Percentiles rank a stretch among this genome's conserved stretches.
Evolutionary conservation across 2,113 vertebrate species (phyloP).

Genomic region (Brachyhypopomus gauderio): DNA sequence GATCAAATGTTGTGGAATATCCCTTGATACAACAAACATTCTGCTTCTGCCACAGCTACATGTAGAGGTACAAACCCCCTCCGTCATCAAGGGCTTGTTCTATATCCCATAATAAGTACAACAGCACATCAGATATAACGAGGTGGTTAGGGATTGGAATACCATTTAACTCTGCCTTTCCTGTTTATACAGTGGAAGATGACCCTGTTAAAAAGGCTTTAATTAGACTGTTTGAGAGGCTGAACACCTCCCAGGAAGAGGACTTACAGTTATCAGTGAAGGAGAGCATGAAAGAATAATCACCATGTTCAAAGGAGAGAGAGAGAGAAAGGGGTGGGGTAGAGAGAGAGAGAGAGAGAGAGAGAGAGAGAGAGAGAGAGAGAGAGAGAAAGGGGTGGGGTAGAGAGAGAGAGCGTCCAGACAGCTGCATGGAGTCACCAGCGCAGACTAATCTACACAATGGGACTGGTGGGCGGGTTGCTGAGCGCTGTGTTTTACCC

Average conservation of each 20-base stretch:
- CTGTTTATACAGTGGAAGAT: conserved; percentile 67
- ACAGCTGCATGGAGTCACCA: no score
- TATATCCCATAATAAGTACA: background rate
- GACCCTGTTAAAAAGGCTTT: conserved; percentile 50
- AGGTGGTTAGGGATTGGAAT: background rate
- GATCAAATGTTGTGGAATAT: background rate
- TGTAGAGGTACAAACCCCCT: background rate
- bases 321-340: no score
- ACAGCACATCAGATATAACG: background rate
- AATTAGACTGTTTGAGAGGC: conserved; percentile 66
- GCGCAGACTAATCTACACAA: no score
- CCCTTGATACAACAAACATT: background rate
- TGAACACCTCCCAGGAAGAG: conserved; percentile 63
- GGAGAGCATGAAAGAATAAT: conserved; percentile 50
- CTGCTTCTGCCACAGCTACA: background rate
- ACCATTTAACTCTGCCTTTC: conserved; percentile 69
- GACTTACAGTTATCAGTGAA: conserved; percentile 60
- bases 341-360: background rate
- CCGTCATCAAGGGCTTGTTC: background rate
- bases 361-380: background rate
- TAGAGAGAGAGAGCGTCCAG: no score
- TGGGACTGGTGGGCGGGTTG: no score
- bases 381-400: background rate
- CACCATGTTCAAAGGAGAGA: background rate
- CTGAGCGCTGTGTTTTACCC: conserved; percentile 57